Base-by-base conservation (phyloP, 2,113 vertebrate species). In the Echinops telfairi region DNA sequence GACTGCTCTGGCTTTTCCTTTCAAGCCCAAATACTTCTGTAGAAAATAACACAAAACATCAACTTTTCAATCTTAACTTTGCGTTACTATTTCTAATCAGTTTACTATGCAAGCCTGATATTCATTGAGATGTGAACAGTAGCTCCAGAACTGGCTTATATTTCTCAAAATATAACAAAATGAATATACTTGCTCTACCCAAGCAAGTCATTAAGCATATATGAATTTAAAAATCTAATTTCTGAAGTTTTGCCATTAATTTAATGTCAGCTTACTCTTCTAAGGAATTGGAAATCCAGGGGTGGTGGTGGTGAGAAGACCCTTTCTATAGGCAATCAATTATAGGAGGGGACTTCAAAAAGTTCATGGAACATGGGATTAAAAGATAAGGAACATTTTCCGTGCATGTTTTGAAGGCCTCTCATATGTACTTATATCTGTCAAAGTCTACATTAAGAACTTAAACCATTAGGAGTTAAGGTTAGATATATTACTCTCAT, bases 41-140 rank as follows among this genome's bases (percentile, higher is more conserved):
- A 73, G 25, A 91, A 93, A 89, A 87, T 83, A 91, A 77, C 19
- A 92, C 75, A 68, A 89, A 57, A 29, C 75, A 79, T 90, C 40
- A 92, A 64, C 60, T 76, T 94, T 84, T 95, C 89, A 89, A 90
- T 66, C 78, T 75, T 76, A 80, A 79, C 38, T 83, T 83, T 73
- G n/a, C 47, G 38, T 88, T 86, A 83, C 16, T 78, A 70, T 83
- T 91, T 91, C 29, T 36, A 0, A 83, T 70, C 33, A 87, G 3
- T 73, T 31, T 23, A 89, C 17, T 47, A 76, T 62, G 68, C 76
- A 76, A 91, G 36, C 16, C 4, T 88, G 33, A 85, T 31, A 91
- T 76, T 88, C 87, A 71, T 27, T 40, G 22, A 85, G 17, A 73
- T 78, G 71, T 40, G 83, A 95, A 64, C 57, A 83, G 86, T 83